These are phyloP conservation scores for Planiliza haematocheilus DNA, from an alignment of 2,113 vertebrate species.

Conservation along the genomic window DNA sequence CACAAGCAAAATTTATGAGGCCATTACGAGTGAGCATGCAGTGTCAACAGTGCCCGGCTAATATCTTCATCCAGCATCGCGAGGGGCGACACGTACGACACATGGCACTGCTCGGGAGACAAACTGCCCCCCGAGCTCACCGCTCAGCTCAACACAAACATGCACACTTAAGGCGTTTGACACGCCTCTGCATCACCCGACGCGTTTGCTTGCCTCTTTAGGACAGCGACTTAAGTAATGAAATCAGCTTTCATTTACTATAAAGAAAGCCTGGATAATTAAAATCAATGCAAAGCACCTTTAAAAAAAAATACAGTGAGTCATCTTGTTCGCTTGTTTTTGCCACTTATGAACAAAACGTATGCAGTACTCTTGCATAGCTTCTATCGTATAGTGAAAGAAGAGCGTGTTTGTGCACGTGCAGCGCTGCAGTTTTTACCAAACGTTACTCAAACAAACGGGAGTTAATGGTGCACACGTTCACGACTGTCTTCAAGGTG, in stretches of 20 bases:
- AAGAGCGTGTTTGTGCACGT: too few species aligned
- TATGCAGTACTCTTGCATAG: too few species aligned
- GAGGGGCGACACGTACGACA: conserved; percentile 26
- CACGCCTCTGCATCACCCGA: conserved; percentile 44
- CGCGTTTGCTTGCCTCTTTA: conserved; percentile 36
- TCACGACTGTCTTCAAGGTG: too few species aligned
- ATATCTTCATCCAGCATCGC: conserved; percentile 74
- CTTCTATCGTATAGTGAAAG: too few species aligned
- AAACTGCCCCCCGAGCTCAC: conserved; percentile 52
- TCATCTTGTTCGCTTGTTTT: too few species aligned
- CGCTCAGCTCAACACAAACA: conserved; percentile 47
- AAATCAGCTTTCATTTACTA: conserved; percentile 9
- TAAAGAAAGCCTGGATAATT: conserved; percentile 1
- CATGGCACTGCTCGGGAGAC: conserved; percentile 53
- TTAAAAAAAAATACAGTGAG: too few species aligned
- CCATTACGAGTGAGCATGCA: conserved; percentile 80
- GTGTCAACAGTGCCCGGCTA: conserved; percentile 76
- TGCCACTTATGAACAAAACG: too few species aligned
- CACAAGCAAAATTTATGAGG: conserved; percentile 80
- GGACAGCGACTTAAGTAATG: conserved; percentile 22
- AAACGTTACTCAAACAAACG: too few species aligned
- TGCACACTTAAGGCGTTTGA: conserved; percentile 39
- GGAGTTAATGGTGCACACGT: too few species aligned
- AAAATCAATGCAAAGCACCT: conserved; percentile 6
- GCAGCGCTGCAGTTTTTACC: too few species aligned